Evolutionary conservation across 2,113 vertebrate species (phyloP).

Genomic region (Poicephalus meyeri): DNA sequence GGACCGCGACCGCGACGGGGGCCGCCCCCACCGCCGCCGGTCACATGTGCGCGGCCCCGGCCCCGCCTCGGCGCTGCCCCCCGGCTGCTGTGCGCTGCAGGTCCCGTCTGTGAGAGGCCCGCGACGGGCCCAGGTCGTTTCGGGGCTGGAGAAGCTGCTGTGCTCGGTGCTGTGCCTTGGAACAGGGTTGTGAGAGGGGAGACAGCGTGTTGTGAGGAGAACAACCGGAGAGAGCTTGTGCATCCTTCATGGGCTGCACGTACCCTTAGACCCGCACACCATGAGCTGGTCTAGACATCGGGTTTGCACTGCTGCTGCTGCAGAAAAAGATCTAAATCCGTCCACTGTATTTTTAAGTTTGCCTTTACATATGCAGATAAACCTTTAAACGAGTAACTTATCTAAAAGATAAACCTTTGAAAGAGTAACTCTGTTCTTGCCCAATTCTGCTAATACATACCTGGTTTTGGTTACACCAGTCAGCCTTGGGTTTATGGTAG

Average conservation of each 20-base stretch:
- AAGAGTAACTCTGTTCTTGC: not conserved
- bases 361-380: not conserved
- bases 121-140: not conserved
- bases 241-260: not conserved
- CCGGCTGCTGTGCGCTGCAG: not conserved
- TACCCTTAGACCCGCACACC: not conserved
- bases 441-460: fast-evolving
- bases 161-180: too few species aligned
- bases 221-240: not conserved
- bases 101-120: too few species aligned
- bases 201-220: fast-evolving
- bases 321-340: not conserved
- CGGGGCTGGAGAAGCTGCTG: not conserved
- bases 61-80: not conserved
- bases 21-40: not conserved
- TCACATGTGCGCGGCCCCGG: constrained; percentile 48
- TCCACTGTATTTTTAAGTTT: not conserved
- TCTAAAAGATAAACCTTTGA: not conserved
- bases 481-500: not conserved
- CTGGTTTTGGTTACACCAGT: not conserved
- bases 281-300: not conserved
- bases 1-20: not conserved
- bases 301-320: not conserved
- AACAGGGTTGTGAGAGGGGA: not conserved
- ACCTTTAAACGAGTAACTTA: not conserved